Percentiles rank a stretch among this genome's conserved stretches.
These are phyloP conservation scores for Phaenicophaeus curvirostris DNA, from an alignment of 2,797 vertebrate species.

Conservation along the genomic window DNA sequence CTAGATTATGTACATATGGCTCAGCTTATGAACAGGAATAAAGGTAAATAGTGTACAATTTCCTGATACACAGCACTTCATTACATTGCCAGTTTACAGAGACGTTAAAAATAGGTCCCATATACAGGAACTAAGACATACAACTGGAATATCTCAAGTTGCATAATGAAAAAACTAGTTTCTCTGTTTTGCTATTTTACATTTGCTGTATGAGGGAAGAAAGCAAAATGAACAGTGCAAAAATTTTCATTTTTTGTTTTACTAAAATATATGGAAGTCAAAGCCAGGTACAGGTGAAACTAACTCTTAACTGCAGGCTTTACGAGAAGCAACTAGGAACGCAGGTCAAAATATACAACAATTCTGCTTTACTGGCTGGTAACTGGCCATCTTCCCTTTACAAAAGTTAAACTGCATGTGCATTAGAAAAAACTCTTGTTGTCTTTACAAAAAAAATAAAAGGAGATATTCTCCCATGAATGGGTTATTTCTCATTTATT, in stretches of 20 bases:
- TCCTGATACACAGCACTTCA: conserved; percentile 78
- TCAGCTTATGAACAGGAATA: conserved; percentile 81
- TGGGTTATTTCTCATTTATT: conserved; percentile 7
- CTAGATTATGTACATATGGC: conserved; percentile 83
- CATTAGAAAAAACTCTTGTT: conserved; percentile 51
- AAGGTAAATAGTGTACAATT: conserved; percentile 69
- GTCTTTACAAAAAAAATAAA: conserved; percentile 47
- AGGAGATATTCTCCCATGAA: conserved; percentile 35
- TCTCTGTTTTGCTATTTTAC: conserved; percentile 53
- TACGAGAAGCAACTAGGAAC: conserved; percentile 31
- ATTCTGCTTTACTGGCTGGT: conserved; percentile 55
- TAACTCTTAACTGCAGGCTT: conserved; percentile 41
- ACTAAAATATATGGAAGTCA: conserved; percentile 65
- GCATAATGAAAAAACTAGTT: conserved; percentile 63
- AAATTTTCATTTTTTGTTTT: conserved; percentile 66
- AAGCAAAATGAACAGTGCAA: conserved; percentile 77
- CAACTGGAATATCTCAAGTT: conserved; percentile 59
- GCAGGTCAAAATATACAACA: conserved; percentile 36
- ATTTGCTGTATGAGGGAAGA: conserved; percentile 54
- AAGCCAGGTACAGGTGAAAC: conserved; percentile 35
- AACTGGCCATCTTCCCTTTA: conserved; percentile 61
- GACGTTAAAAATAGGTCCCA: conserved; percentile 60
- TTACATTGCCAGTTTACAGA: conserved; percentile 62
- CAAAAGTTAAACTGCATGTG: conserved; percentile 49
- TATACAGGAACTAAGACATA: conserved; percentile 59